Conservation (phyloP, 2,888 invertebrate genomes). For the Antheraea assamensis region DNA sequence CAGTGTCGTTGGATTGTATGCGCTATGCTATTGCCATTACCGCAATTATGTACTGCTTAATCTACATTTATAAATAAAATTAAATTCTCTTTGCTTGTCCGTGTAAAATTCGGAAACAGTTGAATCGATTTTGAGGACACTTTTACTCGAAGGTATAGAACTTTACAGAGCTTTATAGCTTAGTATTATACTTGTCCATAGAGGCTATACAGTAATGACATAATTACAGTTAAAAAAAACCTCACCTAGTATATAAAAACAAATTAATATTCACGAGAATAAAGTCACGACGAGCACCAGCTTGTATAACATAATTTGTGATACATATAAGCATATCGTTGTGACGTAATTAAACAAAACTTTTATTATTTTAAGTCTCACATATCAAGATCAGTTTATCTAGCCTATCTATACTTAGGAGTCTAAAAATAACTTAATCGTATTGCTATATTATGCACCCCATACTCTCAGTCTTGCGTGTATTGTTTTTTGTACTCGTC, state of each 20-base stretch:
- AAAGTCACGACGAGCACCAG: no score
- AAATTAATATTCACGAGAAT: no score
- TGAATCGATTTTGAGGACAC: no score
- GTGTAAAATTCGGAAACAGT: no score
- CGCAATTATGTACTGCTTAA: not conserved
- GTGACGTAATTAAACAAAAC: not conserved
- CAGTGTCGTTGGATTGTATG: not conserved
- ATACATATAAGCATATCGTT: not conserved
- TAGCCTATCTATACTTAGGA: not conserved
- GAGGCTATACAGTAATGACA: no score
- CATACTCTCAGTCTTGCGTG: not conserved
- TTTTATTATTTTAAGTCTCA: not conserved
- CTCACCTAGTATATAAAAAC: no score
- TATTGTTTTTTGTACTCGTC: not conserved
- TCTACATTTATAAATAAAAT: no score
- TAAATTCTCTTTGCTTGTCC: not conserved
- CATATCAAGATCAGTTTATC: not conserved
- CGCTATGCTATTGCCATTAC: not conserved
- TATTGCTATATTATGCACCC: not conserved
- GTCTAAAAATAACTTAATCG: not conserved
- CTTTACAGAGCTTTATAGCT: no score
- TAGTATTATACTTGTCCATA: no score
- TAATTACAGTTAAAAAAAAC: no score
- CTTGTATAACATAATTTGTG: not conserved
- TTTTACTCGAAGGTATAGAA: no score